Evolutionary conservation across 2,797 vertebrate genomes (phyloP), one percentile per base, ranked within the genome.

Genomic region (Melanotaenia maccullochi): DNA sequence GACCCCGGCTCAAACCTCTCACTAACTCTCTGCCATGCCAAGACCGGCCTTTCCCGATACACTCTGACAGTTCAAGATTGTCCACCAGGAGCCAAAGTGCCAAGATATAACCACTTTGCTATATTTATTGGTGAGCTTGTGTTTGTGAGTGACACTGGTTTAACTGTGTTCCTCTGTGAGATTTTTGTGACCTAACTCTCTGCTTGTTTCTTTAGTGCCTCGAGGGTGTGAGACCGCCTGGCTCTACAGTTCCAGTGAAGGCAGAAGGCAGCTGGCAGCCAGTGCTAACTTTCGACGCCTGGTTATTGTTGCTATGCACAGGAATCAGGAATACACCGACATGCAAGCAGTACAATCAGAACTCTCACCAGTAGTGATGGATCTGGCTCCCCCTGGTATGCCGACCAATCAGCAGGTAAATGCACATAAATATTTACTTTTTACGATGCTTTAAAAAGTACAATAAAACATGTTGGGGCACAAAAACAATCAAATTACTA

Each of bases 211-310:
- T 6, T 73, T 75, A 99, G 98, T 99, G 72, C 98, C 97, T 7
- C 97, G 98, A 85, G 97, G 97, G 60, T 94, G 96, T 66, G 97
- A 99, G 90, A 96, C 96, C 0, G 95, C 98, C 67, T 99, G 98
- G 97, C 95, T 98, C 13, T 99, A 99, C 80, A 96, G 97, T 65
- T 96, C 95, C 1, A 91, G 93, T 4, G 96, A 97, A 62, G 98
- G 98, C 3, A 94, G 94, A 60, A 90, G 84, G 87, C 97, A 99
- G 88, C 89, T 99, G 69, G 96, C 95, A 0, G 67, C 90, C 76
- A 98, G 96, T 0, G 96, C 97, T 0, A 97, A 96, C 75, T 98
- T 97, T 47, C 79, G 93, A 12, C 96, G 97, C 30, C 85, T 99
- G 79, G 83, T 99, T 52, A 90, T 97, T 0, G 97, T 95, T 87